Percentiles rank a stretch among this genome's conserved stretches.
phyloP scores from a whole-genome alignment of 2,888 invertebrate genomes.

The Troides aeacus region DNA sequence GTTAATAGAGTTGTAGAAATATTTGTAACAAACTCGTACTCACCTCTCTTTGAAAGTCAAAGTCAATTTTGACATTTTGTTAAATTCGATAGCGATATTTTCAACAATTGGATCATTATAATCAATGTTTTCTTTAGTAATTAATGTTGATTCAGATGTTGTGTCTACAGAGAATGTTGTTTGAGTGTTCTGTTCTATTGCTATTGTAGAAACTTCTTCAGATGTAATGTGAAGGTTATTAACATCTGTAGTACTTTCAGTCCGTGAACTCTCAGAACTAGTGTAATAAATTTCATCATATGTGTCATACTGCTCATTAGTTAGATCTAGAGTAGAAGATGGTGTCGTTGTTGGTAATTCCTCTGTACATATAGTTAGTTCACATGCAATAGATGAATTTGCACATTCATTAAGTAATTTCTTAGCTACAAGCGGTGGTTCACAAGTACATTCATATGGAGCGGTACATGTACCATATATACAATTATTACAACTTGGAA shows the following conservation, averaged over 20 bases:
- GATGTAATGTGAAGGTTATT: neutral
- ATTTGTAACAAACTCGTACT: neutral
- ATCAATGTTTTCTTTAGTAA: neutral
- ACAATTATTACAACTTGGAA: conserved; percentile 36
- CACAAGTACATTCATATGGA: conserved; percentile 58
- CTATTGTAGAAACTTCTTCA: neutral
- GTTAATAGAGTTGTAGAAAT: too few relatives aligned
- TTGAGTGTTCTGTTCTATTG: neutral
- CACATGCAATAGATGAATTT: conserved; percentile 28
- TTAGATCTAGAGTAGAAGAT: conserved; percentile 1
- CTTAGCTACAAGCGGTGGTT: conserved; percentile 34
- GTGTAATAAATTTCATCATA: neutral
- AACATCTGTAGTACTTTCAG: neutral
- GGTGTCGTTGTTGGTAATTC: conserved; percentile 7
- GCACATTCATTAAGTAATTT: conserved; percentile 27
- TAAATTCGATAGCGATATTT: neutral
- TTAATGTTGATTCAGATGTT: neutral
- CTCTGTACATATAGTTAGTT: conserved; percentile 30
- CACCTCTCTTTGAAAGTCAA: neutral
- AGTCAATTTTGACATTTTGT: neutral
- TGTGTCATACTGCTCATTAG: neutral
- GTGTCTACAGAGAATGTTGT: too few relatives aligned
- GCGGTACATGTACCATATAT: conserved; percentile 34
- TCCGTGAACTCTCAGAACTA: neutral
- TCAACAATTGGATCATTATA: neutral